Evolutionary conservation across 2,888 invertebrate species (phyloP), one percentile per base, ranked within the genome.

Genomic region (Tubulanus polymorphus): DNA sequence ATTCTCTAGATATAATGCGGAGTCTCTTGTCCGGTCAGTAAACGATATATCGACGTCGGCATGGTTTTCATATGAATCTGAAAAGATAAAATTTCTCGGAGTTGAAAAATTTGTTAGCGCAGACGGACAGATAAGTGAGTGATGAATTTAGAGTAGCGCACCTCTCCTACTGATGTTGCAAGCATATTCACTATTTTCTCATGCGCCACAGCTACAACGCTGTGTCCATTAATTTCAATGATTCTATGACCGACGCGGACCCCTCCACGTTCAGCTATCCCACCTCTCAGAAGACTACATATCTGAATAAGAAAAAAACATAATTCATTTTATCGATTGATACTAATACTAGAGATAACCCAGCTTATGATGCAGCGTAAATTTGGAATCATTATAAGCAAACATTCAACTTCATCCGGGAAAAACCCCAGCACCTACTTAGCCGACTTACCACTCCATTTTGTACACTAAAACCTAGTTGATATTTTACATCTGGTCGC

Each of bases 61-160:
- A 99, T 99, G 59, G 99, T 99, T 84, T 99, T 99, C 97, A 99
- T 99, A 72, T 96, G 86, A 72, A 99, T 99, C 95, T 96, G 85
- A 30, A 85, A 84, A 62, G 62, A 54, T 48, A 53, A 56, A 25
- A 59, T 32, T 12, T 10, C 35, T 32, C 35, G 10, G 10, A 32
- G n/a, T 32, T n/a, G 35, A 32, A 32, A 12, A 12, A n/a, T 32
- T 32, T 12, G 35, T 32, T 10, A 12, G 35, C 35, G n/a, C 10
- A n/a, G 10, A n/a, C 35, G 10, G n/a, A 32, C 10, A 32, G 10
- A 32, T 10, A 12, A 32, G n/a, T 32, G 35, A 32, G 35, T 15
- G 15, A n/a, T n/a, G n/a, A n/a, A n/a, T 25, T 49, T 56, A 32
- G 46, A 15, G 25, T 37, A 23, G 54, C 82, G 81, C 81, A 96